A percentile compares a stretch with the other conserved stretches of the same genome.
Evolutionary conservation across 2,113 vertebrate genomes (phyloP).

Genomic region (Odocoileus virginianus): DNA sequence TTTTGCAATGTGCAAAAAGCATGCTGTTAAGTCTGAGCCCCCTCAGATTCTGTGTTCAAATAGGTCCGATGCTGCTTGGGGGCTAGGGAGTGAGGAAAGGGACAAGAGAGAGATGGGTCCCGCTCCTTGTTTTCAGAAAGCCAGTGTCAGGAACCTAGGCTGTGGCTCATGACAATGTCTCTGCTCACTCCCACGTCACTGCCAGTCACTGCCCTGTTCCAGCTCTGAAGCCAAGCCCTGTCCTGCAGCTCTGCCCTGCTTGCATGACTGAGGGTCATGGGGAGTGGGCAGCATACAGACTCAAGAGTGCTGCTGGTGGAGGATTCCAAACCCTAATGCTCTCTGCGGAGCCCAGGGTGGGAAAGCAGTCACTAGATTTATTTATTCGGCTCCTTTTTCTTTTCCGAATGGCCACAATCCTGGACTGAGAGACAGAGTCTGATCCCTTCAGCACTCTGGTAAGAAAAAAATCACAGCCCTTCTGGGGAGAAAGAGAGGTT

Average conservation of each 20-base stretch:
- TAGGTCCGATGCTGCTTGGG: no score
- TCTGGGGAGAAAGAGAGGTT: not conserved
- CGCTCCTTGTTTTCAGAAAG: not conserved
- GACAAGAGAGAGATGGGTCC: not conserved
- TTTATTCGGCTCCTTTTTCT: not conserved
- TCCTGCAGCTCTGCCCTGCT: not conserved
- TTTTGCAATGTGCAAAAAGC: not conserved
- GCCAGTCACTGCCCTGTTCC: not conserved
- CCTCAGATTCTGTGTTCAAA: not conserved
- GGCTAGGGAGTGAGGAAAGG: not conserved
- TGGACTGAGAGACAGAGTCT: not conserved
- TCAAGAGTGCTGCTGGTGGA: not conserved
- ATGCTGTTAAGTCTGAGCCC: not conserved
- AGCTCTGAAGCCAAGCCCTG: not conserved
- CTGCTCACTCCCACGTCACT: fast-evolving
- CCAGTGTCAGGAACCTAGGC: not conserved
- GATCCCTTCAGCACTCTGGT: not conserved
- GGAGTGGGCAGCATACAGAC: not conserved
- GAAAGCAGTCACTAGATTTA: not conserved
- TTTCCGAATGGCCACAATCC: not conserved
- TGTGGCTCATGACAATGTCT: not conserved
- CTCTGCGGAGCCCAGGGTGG: not conserved
- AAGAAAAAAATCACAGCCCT: not conserved
- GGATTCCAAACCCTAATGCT: not conserved
- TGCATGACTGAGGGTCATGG: not conserved